Evolutionary conservation across 2,113 vertebrate species (phyloP).

Genomic region (Mungos mungo): DNA sequence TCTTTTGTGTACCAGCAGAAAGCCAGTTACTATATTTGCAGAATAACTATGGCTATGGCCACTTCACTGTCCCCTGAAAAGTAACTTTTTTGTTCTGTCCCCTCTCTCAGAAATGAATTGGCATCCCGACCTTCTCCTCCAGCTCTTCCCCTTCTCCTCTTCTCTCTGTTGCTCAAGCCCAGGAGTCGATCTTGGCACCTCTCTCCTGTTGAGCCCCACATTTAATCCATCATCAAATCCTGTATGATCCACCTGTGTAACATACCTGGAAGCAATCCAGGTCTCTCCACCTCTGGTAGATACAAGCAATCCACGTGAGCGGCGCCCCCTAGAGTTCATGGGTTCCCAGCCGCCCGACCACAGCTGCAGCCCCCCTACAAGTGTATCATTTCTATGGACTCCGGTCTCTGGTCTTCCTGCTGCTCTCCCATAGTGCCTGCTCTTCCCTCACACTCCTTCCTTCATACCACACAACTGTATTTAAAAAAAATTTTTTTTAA

Average conservation of each 20-base stretch:
- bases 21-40: not conserved
- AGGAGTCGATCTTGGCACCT: not conserved
- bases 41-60: not conserved
- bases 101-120: not conserved
- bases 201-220: not conserved
- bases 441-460: not conserved
- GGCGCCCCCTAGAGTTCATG: not conserved
- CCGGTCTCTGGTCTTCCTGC: not conserved
- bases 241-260: not conserved
- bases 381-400: not conserved
- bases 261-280: not conserved
- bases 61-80: not conserved
- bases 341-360: not conserved
- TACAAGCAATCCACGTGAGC: not conserved
- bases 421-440: not conserved
- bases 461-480: not conserved
- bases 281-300: fast-evolving
- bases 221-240: not conserved
- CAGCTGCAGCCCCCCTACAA: not conserved
- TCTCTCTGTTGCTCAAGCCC: not conserved
- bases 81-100: not conserved
- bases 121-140: not conserved
- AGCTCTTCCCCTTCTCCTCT: not conserved
- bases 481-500: too few species aligned
- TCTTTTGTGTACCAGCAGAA: not conserved